Evolutionary conservation across 1,140 invertebrate species (phyloP).

Genomic region (Saccostrea cuccullata): DNA sequence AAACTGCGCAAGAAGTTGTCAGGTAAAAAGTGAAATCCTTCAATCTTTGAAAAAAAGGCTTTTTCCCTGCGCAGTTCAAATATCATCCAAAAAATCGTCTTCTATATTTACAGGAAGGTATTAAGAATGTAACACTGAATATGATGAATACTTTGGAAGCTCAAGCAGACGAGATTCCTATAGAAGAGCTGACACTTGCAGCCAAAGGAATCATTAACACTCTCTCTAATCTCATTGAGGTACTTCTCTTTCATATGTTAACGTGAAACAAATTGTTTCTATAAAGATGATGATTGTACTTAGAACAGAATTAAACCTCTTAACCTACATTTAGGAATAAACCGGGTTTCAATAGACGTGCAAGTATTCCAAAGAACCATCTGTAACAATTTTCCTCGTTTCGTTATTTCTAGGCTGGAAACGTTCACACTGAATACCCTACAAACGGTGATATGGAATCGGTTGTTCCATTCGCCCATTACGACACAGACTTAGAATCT

Average conservation of each 20-base stretch:
- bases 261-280: background rate
- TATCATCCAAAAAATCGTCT: background rate
- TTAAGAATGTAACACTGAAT: background rate
- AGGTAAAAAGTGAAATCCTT: slow-evolving; percentile 27
- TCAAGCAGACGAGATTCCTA: slow-evolving; percentile 25
- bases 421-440: slow-evolving; percentile 43
- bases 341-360: too few species aligned
- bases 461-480: slow-evolving; percentile 40
- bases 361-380: background rate
- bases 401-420: slow-evolving; percentile 50
- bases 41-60: background rate
- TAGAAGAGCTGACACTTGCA: slow-evolving; percentile 24
- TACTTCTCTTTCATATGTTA: background rate
- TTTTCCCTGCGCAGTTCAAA: background rate
- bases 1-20: slow-evolving; percentile 45
- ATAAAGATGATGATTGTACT: background rate
- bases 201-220: slow-evolving; percentile 34
- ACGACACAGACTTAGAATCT: slow-evolving; percentile 59
- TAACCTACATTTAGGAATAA: too few species aligned
- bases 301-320: too few species aligned
- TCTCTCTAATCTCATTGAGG: slow-evolving; percentile 33
- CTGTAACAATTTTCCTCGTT: background rate
- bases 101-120: slow-evolving; percentile 11
- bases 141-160: slow-evolving; percentile 49
- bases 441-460: slow-evolving; percentile 44